Percentiles rank a stretch among this genome's conserved stretches.
These are phyloP conservation scores for Arion vulgaris DNA, from an alignment of 1,140 invertebrate genomes.

Conservation along the genomic window DNA sequence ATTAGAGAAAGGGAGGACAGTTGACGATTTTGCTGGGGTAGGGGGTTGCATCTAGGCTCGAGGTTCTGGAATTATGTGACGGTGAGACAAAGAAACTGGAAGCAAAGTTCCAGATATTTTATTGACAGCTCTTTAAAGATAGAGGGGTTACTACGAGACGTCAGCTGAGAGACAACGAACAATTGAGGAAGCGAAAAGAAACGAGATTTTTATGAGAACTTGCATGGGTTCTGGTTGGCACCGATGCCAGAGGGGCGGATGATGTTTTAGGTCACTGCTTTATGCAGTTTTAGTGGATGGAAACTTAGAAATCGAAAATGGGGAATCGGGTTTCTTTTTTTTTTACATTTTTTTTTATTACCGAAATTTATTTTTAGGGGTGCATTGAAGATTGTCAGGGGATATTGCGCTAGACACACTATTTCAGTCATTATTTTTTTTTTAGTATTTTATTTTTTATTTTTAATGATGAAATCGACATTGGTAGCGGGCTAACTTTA, in stretches of 20 bases:
- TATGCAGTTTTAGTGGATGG: background rate
- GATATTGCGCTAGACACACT: too few relatives aligned
- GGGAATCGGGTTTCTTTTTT: too few relatives aligned
- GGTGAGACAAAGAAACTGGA: slow-evolving; percentile 9
- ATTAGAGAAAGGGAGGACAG: background rate
- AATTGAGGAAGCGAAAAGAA: background rate
- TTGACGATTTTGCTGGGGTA: too few relatives aligned
- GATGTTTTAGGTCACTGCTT: background rate
- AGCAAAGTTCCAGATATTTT: slow-evolving; percentile 9
- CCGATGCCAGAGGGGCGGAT: background rate
- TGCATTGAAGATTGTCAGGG: too few relatives aligned
- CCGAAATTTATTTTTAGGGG: too few relatives aligned
- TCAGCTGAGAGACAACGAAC: background rate
- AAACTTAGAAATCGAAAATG: too few relatives aligned
- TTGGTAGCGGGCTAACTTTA: too few relatives aligned
- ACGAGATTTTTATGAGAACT: background rate
- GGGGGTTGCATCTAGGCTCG: background rate
- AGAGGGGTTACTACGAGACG: background rate
- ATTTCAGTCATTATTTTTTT: too few relatives aligned
- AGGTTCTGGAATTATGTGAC: background rate
- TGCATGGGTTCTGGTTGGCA: background rate
- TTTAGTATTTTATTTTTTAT: too few relatives aligned
- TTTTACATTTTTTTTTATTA: too few relatives aligned
- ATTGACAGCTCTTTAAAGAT: slow-evolving; percentile 15
- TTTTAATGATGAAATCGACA: too few relatives aligned